Conservation (phyloP, 2,797 vertebrate species). For the Picus viridis region DNA sequence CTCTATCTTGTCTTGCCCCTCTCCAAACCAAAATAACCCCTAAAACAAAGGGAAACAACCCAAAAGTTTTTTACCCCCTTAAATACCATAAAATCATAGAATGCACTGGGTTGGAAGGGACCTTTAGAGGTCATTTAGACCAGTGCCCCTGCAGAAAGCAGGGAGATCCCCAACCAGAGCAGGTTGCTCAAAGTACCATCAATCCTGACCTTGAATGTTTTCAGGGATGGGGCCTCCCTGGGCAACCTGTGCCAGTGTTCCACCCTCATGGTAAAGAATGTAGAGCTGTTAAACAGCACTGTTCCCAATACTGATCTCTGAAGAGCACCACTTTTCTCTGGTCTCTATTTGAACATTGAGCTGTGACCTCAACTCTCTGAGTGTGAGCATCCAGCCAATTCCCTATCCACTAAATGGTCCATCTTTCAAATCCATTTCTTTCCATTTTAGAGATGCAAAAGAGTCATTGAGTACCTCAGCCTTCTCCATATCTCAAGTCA, state of each 20-base stretch:
- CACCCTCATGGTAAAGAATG: not conserved
- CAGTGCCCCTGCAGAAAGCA: not conserved
- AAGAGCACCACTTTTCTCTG: not conserved
- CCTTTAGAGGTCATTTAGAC: too few relatives aligned
- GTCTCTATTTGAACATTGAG: not conserved
- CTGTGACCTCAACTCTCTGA: not conserved
- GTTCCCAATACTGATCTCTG: not conserved
- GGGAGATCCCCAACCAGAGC: not conserved
- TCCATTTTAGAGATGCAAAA: not conserved
- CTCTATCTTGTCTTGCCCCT: not conserved
- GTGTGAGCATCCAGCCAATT: not conserved
- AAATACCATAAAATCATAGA: not conserved
- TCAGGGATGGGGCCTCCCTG: not conserved
- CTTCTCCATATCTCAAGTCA: not conserved
- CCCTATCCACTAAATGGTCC: not conserved
- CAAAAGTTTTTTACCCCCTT: not conserved
- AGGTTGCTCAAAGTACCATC: not conserved
- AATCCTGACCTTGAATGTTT: not conserved
- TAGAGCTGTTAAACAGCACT: not conserved
- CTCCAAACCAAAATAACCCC: not conserved
- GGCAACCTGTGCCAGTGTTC: not conserved
- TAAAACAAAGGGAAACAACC: not conserved
- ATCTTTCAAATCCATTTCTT: not conserved
- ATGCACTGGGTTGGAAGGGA: too few relatives aligned
- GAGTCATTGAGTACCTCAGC: not conserved